Evolutionary conservation across 2,888 invertebrate species (phyloP).

Genomic region (Arrhopalites spinosus): DNA sequence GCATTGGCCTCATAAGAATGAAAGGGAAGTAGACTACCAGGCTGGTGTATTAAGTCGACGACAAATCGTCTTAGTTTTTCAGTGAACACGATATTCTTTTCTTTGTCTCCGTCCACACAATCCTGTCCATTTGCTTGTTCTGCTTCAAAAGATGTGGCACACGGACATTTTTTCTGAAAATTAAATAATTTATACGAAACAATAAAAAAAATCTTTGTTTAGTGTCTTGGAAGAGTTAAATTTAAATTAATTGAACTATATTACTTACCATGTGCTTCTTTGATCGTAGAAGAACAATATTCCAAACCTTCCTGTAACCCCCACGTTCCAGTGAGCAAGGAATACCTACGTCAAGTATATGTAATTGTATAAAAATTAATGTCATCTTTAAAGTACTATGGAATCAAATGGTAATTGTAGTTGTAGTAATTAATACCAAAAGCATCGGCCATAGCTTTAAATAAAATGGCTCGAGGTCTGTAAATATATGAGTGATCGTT

Average conservation of each 20-base stretch:
- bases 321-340: conserved; percentile 67
- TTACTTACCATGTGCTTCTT: conserved; percentile 25
- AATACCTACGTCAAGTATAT: too few species aligned
- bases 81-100: conserved; percentile 32
- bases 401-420: too few species aligned
- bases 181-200: not conserved
- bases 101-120: conserved; percentile 21
- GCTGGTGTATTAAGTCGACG: conserved; percentile 49
- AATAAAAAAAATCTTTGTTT: not conserved
- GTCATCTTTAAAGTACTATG: too few species aligned
- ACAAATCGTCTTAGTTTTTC: conserved; percentile 47
- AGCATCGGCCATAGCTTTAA: conserved; percentile 70
- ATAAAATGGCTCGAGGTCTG: conserved; percentile 65
- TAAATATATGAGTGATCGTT: too few species aligned
- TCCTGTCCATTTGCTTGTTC: not conserved
- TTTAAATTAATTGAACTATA: not conserved
- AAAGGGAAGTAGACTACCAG: conserved; percentile 47
- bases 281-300: conserved; percentile 64
- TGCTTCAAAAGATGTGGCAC: not conserved
- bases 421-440: too few species aligned
- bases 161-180: conserved; percentile 13
- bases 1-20: conserved; percentile 48
- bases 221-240: not conserved
- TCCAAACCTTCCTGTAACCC: conserved; percentile 67
- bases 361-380: too few species aligned